Evolutionary conservation across 2,113 vertebrate genomes (phyloP).

Genomic region (Psephotus haematonotus): DNA sequence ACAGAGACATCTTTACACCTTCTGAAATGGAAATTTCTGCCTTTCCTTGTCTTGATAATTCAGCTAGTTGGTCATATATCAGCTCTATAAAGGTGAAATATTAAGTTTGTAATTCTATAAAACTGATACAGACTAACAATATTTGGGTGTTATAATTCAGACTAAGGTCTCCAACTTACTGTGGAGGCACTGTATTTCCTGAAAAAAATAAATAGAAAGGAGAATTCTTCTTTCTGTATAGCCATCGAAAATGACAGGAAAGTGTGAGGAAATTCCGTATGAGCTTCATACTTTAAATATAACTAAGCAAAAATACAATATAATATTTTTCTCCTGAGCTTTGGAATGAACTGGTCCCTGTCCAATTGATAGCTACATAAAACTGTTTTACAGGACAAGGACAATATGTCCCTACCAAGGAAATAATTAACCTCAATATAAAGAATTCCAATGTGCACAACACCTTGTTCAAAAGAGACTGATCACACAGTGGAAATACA

Average conservation of each 20-base stretch:
- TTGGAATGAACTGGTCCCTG: background rate
- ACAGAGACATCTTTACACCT: background rate
- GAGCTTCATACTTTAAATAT: background rate
- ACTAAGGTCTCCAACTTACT: background rate
- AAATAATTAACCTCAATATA: background rate
- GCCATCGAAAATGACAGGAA: background rate
- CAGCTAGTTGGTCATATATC: background rate
- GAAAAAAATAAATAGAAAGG: background rate
- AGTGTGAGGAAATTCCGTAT: background rate
- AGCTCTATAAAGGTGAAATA: background rate
- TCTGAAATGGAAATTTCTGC: background rate
- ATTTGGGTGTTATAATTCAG: background rate
- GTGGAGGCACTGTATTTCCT: background rate
- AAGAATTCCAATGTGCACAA: background rate
- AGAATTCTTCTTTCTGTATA: background rate
- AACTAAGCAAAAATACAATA: background rate
- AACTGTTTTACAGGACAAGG: background rate
- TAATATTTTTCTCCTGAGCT: background rate
- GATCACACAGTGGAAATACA: background rate
- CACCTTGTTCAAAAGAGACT: background rate
- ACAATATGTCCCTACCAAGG: background rate
- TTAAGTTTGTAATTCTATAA: background rate
- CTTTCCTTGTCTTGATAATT: background rate
- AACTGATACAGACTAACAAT: background rate
- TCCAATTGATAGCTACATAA: background rate